Base-by-base conservation (phyloP, 2,888 invertebrate genomes). In the Pharmacophagus antenor region DNA sequence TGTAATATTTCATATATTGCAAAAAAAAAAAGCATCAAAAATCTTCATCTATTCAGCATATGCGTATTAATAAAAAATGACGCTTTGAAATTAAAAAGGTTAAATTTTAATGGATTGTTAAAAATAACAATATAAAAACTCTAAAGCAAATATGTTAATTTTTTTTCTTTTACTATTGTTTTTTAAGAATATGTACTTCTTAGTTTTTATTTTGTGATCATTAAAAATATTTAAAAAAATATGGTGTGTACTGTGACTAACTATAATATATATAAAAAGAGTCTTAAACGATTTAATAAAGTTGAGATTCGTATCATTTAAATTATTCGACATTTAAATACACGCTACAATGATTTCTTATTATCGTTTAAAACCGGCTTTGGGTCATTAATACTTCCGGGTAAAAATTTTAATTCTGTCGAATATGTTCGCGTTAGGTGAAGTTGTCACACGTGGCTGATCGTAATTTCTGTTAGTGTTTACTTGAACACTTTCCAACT, bases 401-500 rank as follows among this genome's bases (percentile, higher is more conserved):
- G 44, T 46, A 42, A 23, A 10, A 50, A 57, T n/a, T n/a, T n/a
- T n/a, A n/a, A n/a, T 49, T 25, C 37, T 42, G 56, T 50, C 21
- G 37, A 48, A 27, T 50, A 44, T 18, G 42, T 20, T 18, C 15
- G 18, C n/a, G 17, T 18, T 17, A 18, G 8, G 18, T 20, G n/a
- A n/a, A n/a, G 18, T 27, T 49, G 5, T 18, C 27, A 47, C 47
- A 55, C 54, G 54, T 46, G 54, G 54, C 27, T 21, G 54, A 41
- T 46, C 18, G 25, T 47, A 37, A 20, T 31, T 54, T 37, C 17
- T 48, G 15, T 21, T 15, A 27, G 12, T 49, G 15, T 37, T 31
- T 37, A 15, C 15, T 48, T 20, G 17, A n/a, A 44, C 5, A 37
- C 1, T 44, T 18, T 15, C 18, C 20, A 22, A 79, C 84, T 67